Evolutionary conservation across 2,113 vertebrate species (phyloP).

Genomic region (Lampris incognitus): DNA sequence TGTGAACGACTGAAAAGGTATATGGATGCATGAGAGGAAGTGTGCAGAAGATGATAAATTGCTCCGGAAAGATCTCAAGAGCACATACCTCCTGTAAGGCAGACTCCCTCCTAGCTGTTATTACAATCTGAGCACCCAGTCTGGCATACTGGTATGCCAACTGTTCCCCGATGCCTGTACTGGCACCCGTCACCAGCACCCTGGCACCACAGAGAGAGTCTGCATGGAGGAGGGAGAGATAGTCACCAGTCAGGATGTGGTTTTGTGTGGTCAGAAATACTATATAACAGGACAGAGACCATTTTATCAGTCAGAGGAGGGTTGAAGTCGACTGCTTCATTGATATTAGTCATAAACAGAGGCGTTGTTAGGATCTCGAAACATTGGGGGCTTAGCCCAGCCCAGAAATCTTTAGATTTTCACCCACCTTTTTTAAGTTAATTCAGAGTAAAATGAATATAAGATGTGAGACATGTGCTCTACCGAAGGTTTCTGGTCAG

Average conservation of each 20-base stretch:
- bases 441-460: no score
- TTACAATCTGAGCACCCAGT: slow-evolving; percentile 81
- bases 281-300: slow-evolving; percentile 29
- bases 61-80: slow-evolving; percentile 56
- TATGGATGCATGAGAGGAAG: slow-evolving; percentile 56
- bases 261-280: slow-evolving; percentile 54
- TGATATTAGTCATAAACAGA: slow-evolving; percentile 18
- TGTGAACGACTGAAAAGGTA: slow-evolving; percentile 20
- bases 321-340: slow-evolving; percentile 24
- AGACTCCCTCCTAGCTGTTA: slow-evolving; percentile 79
- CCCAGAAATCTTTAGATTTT: no score
- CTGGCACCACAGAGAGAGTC: slow-evolving; percentile 76
- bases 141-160: slow-evolving; percentile 84
- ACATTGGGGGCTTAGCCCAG: no score
- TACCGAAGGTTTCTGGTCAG: no score
- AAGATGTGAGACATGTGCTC: no score
- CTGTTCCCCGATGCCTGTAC: slow-evolving; percentile 85
- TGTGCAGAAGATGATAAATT: slow-evolving; percentile 67
- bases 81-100: slow-evolving; percentile 80
- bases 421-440: no score
- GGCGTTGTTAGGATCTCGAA: no score
- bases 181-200: slow-evolving; percentile 83
- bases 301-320: slow-evolving; percentile 38
- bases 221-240: slow-evolving; percentile 47
- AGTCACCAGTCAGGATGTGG: slow-evolving; percentile 58